A percentile compares a stretch with the other conserved stretches of the same genome.
These are phyloP conservation scores for Trichonephila inaurata DNA, from an alignment of 1,140 invertebrate genomes.

Conservation along the genomic window DNA sequence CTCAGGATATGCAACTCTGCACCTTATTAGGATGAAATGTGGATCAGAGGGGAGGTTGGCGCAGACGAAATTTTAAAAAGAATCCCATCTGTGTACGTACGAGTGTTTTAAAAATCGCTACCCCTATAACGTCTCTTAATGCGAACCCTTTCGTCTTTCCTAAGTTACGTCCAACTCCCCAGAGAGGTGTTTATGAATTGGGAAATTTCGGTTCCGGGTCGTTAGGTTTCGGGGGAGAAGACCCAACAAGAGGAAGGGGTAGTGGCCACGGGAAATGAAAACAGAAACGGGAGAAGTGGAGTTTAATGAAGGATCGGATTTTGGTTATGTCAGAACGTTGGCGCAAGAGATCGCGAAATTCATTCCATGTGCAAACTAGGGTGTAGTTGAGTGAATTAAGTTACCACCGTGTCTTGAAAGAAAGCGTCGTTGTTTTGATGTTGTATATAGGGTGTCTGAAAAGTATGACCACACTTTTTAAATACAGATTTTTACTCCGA, in stretches of 20 bases:
- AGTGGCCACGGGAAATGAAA: background rate
- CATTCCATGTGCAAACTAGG: no score
- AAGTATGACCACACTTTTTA: no score
- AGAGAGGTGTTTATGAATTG: conserved; percentile 45
- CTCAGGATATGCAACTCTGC: background rate
- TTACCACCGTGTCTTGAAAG: no score
- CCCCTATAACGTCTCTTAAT: conserved; percentile 15
- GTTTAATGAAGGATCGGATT: no score
- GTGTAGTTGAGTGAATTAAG: no score
- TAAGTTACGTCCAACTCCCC: background rate
- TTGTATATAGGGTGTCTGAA: no score
- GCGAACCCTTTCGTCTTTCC: conserved; percentile 20
- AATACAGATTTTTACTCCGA: no score
- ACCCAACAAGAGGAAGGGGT: background rate
- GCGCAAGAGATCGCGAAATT: no score
- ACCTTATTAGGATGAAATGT: conserved; percentile 50
- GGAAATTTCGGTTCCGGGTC: conserved; percentile 32
- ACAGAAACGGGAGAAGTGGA: background rate
- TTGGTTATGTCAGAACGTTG: no score
- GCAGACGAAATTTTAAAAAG: conserved; percentile 22
- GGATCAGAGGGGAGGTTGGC: background rate
- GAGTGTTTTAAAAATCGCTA: conserved; percentile 11
- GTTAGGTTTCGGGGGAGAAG: background rate
- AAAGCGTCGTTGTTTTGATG: no score
- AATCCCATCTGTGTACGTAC: conserved; percentile 22